phyloP scores from a whole-genome alignment of 53 echinoderm and acorn worm genomes.

The Hippasteria phrygiana region DNA sequence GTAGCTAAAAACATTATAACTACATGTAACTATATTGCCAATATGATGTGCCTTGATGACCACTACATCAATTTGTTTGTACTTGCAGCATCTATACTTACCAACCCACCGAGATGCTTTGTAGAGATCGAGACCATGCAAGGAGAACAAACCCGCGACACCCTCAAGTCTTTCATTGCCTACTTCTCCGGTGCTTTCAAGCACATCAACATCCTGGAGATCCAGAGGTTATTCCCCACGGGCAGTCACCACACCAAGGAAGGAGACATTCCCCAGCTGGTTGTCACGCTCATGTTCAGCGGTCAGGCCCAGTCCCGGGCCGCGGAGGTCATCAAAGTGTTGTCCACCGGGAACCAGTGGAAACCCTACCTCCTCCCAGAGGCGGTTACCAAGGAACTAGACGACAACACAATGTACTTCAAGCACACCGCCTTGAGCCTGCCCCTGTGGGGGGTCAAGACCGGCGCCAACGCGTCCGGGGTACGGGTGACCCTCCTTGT shows the following conservation, averaged over 20 bases:
- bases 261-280: slow-evolving; percentile 77
- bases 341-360: slow-evolving; percentile 79
- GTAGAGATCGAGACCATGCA: slow-evolving; percentile 80
- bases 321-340: slow-evolving; percentile 59
- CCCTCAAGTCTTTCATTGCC: slow-evolving; percentile 78
- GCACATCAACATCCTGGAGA: slow-evolving; percentile 83
- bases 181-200: slow-evolving; percentile 95
- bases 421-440: slow-evolving; percentile 72
- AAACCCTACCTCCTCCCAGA: slow-evolving; percentile 68
- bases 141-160: slow-evolving; percentile 64
- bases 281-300: slow-evolving; percentile 79
- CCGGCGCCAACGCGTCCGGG: slow-evolving; percentile 78
- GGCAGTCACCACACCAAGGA: slow-evolving; percentile 4
- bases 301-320: slow-evolving; percentile 73
- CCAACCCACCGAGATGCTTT: slow-evolving; percentile 91
- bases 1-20: no score
- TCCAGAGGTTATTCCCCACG: slow-evolving; percentile 33
- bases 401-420: slow-evolving; percentile 83
- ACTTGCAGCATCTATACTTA: slow-evolving; percentile 82
- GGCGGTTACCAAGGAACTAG: slow-evolving; percentile 70
- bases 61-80: neutral
- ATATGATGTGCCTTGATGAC: neutral
- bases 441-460: slow-evolving; percentile 86
- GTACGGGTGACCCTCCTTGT: slow-evolving; percentile 87
- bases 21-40: no score